Evolutionary conservation across 2,888 invertebrate genomes (phyloP).

Genomic region (Timema cristinae): DNA sequence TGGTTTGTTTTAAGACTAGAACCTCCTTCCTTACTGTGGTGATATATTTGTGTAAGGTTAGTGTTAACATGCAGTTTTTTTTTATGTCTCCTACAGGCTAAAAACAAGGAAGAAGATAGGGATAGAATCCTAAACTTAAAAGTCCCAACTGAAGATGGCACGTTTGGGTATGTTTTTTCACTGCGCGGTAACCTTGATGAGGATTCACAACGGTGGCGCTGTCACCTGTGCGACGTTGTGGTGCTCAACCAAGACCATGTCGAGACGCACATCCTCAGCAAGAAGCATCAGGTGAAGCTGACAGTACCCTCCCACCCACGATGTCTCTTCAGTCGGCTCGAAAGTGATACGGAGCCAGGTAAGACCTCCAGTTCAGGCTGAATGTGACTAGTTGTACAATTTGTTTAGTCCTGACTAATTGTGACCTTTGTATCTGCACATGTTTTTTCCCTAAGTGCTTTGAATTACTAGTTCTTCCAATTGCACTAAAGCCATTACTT

Average conservation of each 20-base stretch:
- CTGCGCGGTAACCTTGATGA: conserved; percentile 28
- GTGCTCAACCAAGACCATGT: conserved; percentile 31
- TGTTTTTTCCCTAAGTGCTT: too few relatives aligned
- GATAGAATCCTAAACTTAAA: conserved; percentile 28
- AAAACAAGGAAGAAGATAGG: not conserved
- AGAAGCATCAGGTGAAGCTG: conserved; percentile 45
- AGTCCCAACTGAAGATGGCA: conserved; percentile 47
- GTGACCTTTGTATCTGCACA: too few relatives aligned
- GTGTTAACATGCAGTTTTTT: too few relatives aligned
- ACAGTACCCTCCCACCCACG: conserved; percentile 44
- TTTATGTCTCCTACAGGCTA: too few relatives aligned
- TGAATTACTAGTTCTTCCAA: too few relatives aligned
- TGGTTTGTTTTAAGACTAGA: too few relatives aligned
- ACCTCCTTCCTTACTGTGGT: too few relatives aligned
- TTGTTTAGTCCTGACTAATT: too few relatives aligned
- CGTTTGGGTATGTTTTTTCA: conserved; percentile 48
- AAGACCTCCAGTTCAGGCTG: too few relatives aligned
- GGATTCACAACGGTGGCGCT: conserved; percentile 39
- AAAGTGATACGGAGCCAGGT: conserved; percentile 28
- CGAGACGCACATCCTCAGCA: conserved; percentile 36
- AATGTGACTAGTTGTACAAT: too few relatives aligned
- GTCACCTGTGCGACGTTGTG: conserved; percentile 51
- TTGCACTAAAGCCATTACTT: too few relatives aligned
- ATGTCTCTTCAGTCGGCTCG: conserved; percentile 32
- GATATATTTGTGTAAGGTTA: too few relatives aligned